Base-by-base conservation (phyloP, 2,888 invertebrate species). In the Oeneis ivallda region DNA sequence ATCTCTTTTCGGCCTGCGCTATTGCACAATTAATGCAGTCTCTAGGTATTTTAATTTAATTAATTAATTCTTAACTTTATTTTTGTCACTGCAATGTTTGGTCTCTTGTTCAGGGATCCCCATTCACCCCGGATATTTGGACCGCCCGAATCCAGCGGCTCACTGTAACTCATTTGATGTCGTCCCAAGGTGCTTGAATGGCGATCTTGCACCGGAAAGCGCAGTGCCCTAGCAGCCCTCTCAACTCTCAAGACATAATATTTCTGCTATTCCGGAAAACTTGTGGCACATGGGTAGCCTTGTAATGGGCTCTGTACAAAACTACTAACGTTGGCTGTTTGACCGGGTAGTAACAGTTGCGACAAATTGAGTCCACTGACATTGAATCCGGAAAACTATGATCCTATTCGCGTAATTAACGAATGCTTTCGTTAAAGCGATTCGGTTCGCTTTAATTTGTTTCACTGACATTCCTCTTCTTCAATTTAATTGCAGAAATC, bases 281-380 rank as follows among this genome's bases (percentile, higher is more conserved):
- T 13, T n/a, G 1, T n/a, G 10, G n/a, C 52, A 19, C 52, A 5
- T 61, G 50, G 61, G 17, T 7, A 52, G 9, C 61, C 52, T 50
- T 19, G 50, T 86, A 84, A 89, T 86, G 85, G 86, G 75, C 81
- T 82, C 85, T 86, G 81, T 85, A 85, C 81, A 81, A 83, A 87
- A 86, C 84, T 83, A 82, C 79, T 80, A 78, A 78, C 77, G 76
- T 75, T 79, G 78, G 76, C 79, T 75, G 77, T 74, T 77, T 80
- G 78, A 76, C 77, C 83, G 76, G 70, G 83, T 82, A 87, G 90
- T 91, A 91, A 89, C 90, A 87, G 83, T 90, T 88, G 79, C 82
- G 82, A 87, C 86, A 89, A 91, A 91, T 91, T 87, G 87, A 88
- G 82, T 89, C 82, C 81, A 76, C 81, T 84, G 83, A 83, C 84